Percentiles rank a stretch among this genome's conserved stretches.
phyloP scores from a whole-genome alignment of 2,797 vertebrate species.

The Danio tinwini region DNA sequence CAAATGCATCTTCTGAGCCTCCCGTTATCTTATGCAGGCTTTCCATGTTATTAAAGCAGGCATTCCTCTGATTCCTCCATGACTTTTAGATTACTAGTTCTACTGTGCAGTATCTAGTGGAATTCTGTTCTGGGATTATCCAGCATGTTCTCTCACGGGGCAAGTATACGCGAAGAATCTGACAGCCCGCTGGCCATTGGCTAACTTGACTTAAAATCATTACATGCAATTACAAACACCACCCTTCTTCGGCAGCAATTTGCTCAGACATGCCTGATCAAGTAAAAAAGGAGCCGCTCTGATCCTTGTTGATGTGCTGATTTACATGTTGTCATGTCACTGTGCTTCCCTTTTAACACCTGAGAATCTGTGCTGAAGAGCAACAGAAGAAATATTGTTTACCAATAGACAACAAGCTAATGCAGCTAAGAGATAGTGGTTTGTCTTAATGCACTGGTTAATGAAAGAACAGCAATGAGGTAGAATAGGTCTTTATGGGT shows the following conservation, averaged over 20 bases:
- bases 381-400: conserved; percentile 1
- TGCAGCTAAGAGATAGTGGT: conserved; percentile 4
- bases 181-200: conserved; percentile 47
- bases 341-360: neutral
- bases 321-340: neutral
- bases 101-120: neutral
- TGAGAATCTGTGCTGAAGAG: neutral
- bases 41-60: neutral
- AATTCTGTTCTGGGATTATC: conserved; percentile 13
- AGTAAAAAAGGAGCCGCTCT: conserved; percentile 15
- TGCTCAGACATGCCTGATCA: conserved; percentile 58
- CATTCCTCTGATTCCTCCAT: conserved; percentile 37
- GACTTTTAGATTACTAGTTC: conserved; percentile 25
- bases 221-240: conserved; percentile 55
- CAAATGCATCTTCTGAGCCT: neutral
- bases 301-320: conserved; percentile 1
- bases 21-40: neutral
- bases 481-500: neutral
- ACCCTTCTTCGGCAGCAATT: conserved; percentile 44
- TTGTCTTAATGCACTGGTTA: neutral
- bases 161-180: conserved; percentile 51
- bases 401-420: neutral
- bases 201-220: conserved; percentile 53
- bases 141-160: conserved; percentile 48
- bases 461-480: neutral